phyloP scores from a whole-genome alignment of 92 coral and sea anemone genomes.

The Montipora capitata region DNA sequence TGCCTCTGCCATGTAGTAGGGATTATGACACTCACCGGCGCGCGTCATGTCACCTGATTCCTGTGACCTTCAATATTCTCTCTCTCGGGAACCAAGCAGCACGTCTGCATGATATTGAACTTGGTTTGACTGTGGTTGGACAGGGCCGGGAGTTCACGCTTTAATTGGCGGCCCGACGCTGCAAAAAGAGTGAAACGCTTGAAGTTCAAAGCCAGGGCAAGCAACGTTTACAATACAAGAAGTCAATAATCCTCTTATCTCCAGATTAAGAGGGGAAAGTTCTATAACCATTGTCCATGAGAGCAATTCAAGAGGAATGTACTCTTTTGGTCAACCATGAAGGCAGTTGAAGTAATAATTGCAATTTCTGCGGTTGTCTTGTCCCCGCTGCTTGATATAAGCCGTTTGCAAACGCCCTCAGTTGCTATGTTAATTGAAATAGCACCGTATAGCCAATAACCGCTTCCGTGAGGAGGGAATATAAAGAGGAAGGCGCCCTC shows the following conservation, averaged over 20 bases:
- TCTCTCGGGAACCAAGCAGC: neutral
- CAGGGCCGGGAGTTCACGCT: neutral
- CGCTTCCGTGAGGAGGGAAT: neutral
- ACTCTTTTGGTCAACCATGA: neutral
- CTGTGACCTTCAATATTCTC: slow-evolving; percentile 25
- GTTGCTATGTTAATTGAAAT: neutral
- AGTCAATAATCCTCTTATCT: no score
- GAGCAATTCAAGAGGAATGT: neutral
- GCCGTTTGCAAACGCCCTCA: neutral
- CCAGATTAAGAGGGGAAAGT: no score
- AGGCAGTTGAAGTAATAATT: no score
- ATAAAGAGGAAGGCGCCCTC: neutral
- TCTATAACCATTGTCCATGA: no score
- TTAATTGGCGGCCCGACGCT: no score
- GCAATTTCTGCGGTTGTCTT: neutral
- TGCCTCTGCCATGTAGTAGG: neutral
- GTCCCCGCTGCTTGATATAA: no score
- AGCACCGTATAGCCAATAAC: neutral
- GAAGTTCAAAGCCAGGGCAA: neutral
- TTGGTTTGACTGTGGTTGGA: neutral
- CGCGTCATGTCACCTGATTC: slow-evolving; percentile 49
- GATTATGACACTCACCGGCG: neutral
- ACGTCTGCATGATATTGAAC: slow-evolving; percentile 8
- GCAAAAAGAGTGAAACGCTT: no score
- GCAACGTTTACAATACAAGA: neutral